phyloP scores from a whole-genome alignment of 1,140 invertebrate species.

The Diachasma alloeum region DNA sequence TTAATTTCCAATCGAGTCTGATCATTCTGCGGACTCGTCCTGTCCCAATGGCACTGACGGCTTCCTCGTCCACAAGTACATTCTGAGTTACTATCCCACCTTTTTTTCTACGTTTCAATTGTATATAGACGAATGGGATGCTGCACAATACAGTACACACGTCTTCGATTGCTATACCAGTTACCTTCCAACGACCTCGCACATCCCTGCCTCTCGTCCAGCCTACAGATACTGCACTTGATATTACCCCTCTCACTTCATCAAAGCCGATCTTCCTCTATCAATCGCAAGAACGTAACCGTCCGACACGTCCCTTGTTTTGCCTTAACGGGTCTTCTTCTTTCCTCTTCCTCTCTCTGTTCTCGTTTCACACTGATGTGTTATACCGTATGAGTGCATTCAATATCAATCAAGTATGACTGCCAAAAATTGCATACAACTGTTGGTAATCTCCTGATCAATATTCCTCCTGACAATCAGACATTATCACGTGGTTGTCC shows the following conservation, averaged over 20 bases:
- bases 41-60: background rate
- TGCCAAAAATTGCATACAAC: background rate
- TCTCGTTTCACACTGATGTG: background rate
- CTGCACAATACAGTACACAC: background rate
- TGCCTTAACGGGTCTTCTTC: conserved; percentile 42
- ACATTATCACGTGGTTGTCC: background rate
- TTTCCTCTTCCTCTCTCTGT: conserved; percentile 25
- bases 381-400: conserved; percentile 1
- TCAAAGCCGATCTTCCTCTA: conserved; percentile 26
- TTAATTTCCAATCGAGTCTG: background rate
- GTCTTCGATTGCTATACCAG: background rate
- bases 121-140: background rate
- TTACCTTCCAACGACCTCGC: conserved; percentile 4
- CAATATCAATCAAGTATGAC: background rate
- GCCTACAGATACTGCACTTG: conserved; percentile 13
- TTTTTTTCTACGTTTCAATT: background rate
- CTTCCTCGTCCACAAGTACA: background rate
- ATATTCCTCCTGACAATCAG: background rate
- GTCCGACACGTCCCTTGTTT: conserved; percentile 32
- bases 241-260: conserved; percentile 8
- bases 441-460: background rate
- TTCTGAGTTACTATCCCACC: background rate
- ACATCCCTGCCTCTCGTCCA: background rate
- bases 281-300: conserved; percentile 42
- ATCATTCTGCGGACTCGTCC: background rate